Base-by-base conservation (phyloP, 2,113 vertebrate species). In the Takifugu flavidus region DNA sequence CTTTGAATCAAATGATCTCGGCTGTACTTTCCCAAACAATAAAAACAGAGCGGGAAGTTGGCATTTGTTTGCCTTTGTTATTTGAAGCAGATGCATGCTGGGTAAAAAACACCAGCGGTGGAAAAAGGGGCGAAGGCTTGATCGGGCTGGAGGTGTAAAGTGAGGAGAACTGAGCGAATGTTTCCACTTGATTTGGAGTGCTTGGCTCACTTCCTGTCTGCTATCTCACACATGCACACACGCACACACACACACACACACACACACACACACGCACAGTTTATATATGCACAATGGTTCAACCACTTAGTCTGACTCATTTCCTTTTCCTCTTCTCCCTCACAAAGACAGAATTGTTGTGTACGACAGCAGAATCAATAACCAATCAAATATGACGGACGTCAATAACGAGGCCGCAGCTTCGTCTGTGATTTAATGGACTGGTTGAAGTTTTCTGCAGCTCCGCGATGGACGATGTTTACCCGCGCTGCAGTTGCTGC, bases 101-200 rank as follows among this genome's bases (percentile, higher is more conserved):
- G 29, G 49, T 47, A 43, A 67, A 57, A 34, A 45, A 25, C 10
- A 59, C 20, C 27, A n/a, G 50, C 25, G n/a, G 59, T 66, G 26
- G 56, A 52, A 51, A 67, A 74, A 65, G 44, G 12, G 44, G 14
- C 11, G 0, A 0, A 3, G 39, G 14, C 55, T 53, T 66, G 11
- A 53, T 47, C 44, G 27, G 31, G 59, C 51, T 68, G 50, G 20
- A 70, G 57, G 53, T 45, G 59, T 25, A 5, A 20, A 79, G 56
- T 54, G 58, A 65, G 63, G 53, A 47, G 13, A 49, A n/a, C 51
- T 14, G 34, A 50, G 49, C 55, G 51, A 51, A 75, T 69, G 55
- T 80, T 78, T 79, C 78, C 77, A 77, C 77, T 82, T 77, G 72
- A 78, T 80, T 71, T 74, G 46, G 62, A 83, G 78, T 72, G 72